Percentiles rank a stretch among this genome's conserved stretches.
Conservation (phyloP, 2,113 vertebrate genomes). For the Rhagologus leucostigma region DNA sequence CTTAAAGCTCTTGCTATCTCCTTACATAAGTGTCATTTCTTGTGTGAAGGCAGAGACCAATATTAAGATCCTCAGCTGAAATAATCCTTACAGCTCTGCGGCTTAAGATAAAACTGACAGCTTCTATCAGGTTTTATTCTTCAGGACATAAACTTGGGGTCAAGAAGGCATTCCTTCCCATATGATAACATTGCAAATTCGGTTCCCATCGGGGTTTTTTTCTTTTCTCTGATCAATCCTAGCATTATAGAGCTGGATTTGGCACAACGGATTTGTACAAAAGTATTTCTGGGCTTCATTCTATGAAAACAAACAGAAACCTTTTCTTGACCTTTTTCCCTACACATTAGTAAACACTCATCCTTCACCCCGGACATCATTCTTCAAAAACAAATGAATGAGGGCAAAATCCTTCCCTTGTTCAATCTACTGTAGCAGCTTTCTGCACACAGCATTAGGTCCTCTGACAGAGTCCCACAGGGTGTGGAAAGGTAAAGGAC, state of each 20-base stretch:
- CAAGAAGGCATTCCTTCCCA: not conserved
- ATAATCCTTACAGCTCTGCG: slow-evolving; percentile 36
- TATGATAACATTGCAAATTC: not conserved
- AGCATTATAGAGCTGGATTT: not conserved
- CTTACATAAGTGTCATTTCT: slow-evolving; percentile 31
- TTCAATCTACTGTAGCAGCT: not conserved
- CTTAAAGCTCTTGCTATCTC: slow-evolving; percentile 17
- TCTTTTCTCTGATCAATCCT: not conserved
- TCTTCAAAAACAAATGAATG: not conserved
- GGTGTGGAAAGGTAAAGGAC: not conserved
- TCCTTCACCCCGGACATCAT: not conserved
- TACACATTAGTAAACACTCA: not conserved
- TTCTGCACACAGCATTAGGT: not conserved
- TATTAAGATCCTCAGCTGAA: slow-evolving; percentile 38
- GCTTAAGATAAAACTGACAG: slow-evolving; percentile 54
- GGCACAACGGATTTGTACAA: not conserved
- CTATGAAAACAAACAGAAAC: not conserved
- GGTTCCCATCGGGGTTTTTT: not conserved
- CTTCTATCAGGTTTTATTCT: slow-evolving; percentile 32
- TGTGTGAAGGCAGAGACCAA: not conserved
- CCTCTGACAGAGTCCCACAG: not conserved
- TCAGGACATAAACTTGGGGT: slow-evolving; percentile 24
- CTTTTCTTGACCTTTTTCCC: not conserved
- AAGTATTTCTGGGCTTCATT: not conserved
- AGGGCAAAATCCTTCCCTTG: not conserved